phyloP scores from a whole-genome alignment of 2,113 vertebrate genomes.

The Gila orcuttii region DNA sequence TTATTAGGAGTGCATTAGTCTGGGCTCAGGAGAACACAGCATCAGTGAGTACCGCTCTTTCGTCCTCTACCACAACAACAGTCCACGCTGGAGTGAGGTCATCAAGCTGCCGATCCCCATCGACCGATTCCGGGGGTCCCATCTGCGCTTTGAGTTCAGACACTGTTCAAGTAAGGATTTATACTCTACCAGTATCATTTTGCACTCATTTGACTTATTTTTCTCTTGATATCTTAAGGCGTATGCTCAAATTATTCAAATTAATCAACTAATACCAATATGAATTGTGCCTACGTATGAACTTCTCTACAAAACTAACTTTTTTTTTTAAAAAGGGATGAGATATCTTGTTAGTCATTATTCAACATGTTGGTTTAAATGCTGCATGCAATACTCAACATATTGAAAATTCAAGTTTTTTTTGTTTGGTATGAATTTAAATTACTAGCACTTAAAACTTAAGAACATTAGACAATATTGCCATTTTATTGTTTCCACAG shows the following conservation, averaged over 20 bases:
- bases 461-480: background rate
- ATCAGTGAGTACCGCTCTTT: constrained; percentile 90
- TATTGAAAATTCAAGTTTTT: background rate
- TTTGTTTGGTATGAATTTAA: background rate
- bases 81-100: constrained; percentile 95
- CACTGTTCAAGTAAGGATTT: constrained; percentile 94
- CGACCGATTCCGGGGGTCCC: constrained; percentile 93
- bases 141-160: constrained; percentile 98
- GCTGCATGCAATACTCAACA: background rate
- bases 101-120: constrained; percentile 95
- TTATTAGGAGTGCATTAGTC: constrained; percentile 91
- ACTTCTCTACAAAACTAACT: background rate
- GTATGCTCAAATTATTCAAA: background rate
- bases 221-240: background rate
- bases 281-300: background rate
- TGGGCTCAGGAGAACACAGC: constrained; percentile 90
- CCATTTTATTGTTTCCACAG: constrained; percentile 66
- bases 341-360: background rate
- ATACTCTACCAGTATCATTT: background rate
- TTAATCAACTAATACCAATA: background rate
- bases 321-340: background rate
- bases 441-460: background rate
- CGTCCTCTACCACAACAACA: constrained; percentile 97
- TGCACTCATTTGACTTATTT: background rate
- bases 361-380: background rate